These are phyloP conservation scores for Rhopalosiphum maidis DNA, from an alignment of 1,140 invertebrate genomes.

Conservation along the genomic window DNA sequence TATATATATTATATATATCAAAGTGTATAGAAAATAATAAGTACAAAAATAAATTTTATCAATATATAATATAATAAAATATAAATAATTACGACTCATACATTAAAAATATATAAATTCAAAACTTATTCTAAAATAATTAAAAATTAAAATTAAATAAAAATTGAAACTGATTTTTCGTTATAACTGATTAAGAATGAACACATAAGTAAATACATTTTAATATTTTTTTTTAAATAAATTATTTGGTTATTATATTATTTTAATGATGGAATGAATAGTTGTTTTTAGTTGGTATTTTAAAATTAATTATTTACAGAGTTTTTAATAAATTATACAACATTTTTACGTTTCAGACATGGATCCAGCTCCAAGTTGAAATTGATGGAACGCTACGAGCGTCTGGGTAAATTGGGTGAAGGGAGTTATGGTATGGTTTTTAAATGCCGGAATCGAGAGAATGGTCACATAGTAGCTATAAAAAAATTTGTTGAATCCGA, in stretches of 20 bases:
- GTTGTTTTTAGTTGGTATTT: background rate
- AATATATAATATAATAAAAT: too few relatives aligned
- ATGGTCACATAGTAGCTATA: constrained; percentile 94
- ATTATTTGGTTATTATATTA: background rate
- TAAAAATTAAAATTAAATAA: too few relatives aligned
- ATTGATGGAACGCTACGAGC: constrained; percentile 98
- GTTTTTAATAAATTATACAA: background rate
- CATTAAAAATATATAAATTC: too few relatives aligned
- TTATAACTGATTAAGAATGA: too few relatives aligned
- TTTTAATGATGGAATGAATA: background rate
- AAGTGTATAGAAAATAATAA: background rate
- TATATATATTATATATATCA: background rate
- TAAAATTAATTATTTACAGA: background rate
- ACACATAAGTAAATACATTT: too few relatives aligned
- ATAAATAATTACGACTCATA: too few relatives aligned
- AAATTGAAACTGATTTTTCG: too few relatives aligned
- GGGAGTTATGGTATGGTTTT: constrained; percentile 98
- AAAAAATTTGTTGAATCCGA: constrained; percentile 99
- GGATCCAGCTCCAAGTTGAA: constrained; percentile 82
- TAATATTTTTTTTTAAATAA: too few relatives aligned
- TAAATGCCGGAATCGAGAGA: constrained; percentile 96
- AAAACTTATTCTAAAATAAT: too few relatives aligned
- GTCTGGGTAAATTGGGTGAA: constrained; percentile 94
- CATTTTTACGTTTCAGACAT: constrained; percentile 22
- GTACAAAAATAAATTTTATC: too few relatives aligned